These are phyloP conservation scores for Melolontha melolontha DNA, from an alignment of 2,888 invertebrate genomes.

Conservation along the genomic window DNA sequence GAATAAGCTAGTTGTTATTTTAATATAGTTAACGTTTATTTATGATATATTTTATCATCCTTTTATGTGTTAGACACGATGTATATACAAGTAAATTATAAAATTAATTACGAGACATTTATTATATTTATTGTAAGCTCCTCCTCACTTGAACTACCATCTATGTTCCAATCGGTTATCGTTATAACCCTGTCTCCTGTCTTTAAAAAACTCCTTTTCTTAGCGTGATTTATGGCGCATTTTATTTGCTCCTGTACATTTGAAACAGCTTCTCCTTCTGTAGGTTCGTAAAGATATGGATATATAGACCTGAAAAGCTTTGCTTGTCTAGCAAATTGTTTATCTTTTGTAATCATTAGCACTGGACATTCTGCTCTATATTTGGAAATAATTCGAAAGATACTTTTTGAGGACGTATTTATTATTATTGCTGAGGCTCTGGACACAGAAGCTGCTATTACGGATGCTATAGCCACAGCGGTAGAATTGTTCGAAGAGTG, in stretches of 20 bases:
- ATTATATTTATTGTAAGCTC: background rate
- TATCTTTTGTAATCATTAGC: constrained; percentile 88
- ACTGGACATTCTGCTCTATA: constrained; percentile 96
- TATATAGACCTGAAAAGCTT: constrained; percentile 93
- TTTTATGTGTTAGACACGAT: too few relatives aligned
- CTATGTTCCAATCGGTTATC: constrained; percentile 93
- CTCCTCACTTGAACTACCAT: constrained; percentile 84
- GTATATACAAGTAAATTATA: too few relatives aligned
- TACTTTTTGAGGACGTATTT: constrained; percentile 86
- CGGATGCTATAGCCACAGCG: constrained; percentile 91
- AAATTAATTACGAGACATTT: too few relatives aligned
- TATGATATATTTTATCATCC: too few relatives aligned
- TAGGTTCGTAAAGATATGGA: constrained; percentile 87
- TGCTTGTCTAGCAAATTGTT: constrained; percentile 89
- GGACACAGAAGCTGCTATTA: constrained; percentile 92
- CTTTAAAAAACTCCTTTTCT: constrained; percentile 82
- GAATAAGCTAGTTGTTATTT: too few relatives aligned
- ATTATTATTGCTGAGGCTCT: constrained; percentile 91
- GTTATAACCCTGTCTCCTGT: constrained; percentile 86
- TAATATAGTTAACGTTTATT: too few relatives aligned
- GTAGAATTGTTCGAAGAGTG: constrained; percentile 81
- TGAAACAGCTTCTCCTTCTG: constrained; percentile 43
- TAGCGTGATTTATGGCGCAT: constrained; percentile 82
- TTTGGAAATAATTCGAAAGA: constrained; percentile 92
- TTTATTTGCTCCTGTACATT: constrained; percentile 84